Base-by-base conservation (phyloP, 2,113 vertebrate genomes). In the Mystacornis crossleyi region DNA sequence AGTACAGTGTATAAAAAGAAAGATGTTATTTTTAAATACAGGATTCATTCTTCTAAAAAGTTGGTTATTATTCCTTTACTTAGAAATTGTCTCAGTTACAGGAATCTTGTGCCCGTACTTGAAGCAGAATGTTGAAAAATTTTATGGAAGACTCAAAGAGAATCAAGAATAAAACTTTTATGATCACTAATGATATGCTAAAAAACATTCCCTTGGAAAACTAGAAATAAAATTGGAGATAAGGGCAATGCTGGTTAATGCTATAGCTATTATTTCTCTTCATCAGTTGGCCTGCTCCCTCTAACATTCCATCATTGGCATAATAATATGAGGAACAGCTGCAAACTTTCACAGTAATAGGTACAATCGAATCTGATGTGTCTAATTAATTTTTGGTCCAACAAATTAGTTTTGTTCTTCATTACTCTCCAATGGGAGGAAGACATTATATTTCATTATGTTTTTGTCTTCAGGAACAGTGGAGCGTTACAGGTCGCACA, bases 401-500 rank as follows among this genome's bases (percentile, higher is more conserved):
- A 97, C 97, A 98, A 98, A 98, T 98, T 98, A 97, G 97, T 98
- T 98, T 98, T 98, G 95, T 98, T 98, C 97, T 98, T 98, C 97
- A 96, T 98, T 98, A 98, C 91, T 97, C 96, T 98, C 97, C 97
- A 98, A 97, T 97, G 97, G 97, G 97, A 98, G 95, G 89, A 97
- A 97, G 97, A 96, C 96, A 97, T 97, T 97, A 96, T 97, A 97
- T 98, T 98, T 98, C 96, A 98, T 98, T 98, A 98, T 97, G 97
- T 94, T 97, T 98, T 97, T 97, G 95, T 98, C 98, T 97, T 89
- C 70, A 71, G 96, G 96, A 98, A 98, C 96, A 98, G 92, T 96
- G 95, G 91, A 97, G 88, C 84, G 14, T 98, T 97, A 85, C 94
- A 97, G 97, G 97, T 97, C 83, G 16, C 89, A 96, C 64, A 75